Conservation (phyloP, 2,888 invertebrate genomes). For the Andrena chrysosceles region DNA sequence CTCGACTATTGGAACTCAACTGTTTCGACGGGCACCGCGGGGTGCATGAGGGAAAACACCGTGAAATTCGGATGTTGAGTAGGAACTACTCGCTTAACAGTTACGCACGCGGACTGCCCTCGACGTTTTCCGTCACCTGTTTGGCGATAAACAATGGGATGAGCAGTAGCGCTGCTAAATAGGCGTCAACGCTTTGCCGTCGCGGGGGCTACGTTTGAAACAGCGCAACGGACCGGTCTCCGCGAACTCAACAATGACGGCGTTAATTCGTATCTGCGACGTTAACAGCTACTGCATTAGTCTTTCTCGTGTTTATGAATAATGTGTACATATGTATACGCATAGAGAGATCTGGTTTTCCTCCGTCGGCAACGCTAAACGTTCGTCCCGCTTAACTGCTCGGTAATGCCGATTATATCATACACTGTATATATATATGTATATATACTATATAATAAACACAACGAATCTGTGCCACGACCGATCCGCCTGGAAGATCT, state of each 20-base stretch:
- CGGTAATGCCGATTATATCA: slow-evolving; percentile 66
- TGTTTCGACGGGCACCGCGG: no score
- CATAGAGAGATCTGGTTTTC: slow-evolving; percentile 17
- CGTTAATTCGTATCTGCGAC: slow-evolving; percentile 64
- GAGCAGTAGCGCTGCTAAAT: slow-evolving; percentile 36
- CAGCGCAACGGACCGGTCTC: slow-evolving; percentile 48
- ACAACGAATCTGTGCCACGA: slow-evolving; percentile 77
- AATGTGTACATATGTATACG: slow-evolving; percentile 68
- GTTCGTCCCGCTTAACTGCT: slow-evolving; percentile 57
- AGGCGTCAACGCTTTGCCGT: slow-evolving; percentile 46
- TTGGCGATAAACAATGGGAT: slow-evolving; percentile 46
- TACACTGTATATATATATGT: slow-evolving; percentile 68
- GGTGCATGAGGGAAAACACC: neutral
- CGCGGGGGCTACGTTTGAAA: slow-evolving; percentile 37
- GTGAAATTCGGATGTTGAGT: slow-evolving; percentile 27
- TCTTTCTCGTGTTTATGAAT: slow-evolving; percentile 71
- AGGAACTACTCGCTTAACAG: slow-evolving; percentile 42
- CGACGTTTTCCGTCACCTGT: slow-evolving; percentile 22
- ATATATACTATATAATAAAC: slow-evolving; percentile 84
- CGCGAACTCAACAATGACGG: slow-evolving; percentile 56
- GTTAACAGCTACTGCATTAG: slow-evolving; percentile 67
- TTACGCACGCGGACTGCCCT: neutral
- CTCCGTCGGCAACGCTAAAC: slow-evolving; percentile 42
- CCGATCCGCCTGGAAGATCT: slow-evolving; percentile 68
- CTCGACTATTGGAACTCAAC: neutral